Conservation (phyloP, 2,888 invertebrate species). For the Acronicta aceris region DNA sequence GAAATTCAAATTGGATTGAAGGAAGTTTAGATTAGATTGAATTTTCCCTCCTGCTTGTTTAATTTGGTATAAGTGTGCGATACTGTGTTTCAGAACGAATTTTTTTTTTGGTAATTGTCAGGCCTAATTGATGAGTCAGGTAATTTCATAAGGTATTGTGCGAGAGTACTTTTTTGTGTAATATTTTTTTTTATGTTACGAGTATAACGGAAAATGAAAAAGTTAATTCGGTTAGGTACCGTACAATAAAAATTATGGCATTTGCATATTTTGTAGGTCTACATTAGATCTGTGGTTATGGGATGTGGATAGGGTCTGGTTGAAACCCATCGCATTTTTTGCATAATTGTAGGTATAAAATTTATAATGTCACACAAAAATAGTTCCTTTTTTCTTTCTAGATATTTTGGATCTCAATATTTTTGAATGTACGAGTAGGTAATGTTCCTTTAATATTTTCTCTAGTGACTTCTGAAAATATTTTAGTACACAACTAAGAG, state of each 20-base stretch:
- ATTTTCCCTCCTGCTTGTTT: conserved; percentile 86
- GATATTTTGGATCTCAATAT: no score
- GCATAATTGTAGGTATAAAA: no score
- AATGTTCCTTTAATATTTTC: no score
- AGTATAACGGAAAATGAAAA: neutral
- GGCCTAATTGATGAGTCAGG: conserved; percentile 30
- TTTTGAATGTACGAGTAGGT: no score
- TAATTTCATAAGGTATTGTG: conserved; percentile 28
- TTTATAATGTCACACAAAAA: no score
- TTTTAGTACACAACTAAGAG: no score
- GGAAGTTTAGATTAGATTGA: conserved; percentile 88
- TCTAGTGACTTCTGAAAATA: no score
- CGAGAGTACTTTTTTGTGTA: neutral
- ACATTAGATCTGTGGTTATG: no score
- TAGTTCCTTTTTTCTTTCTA: no score
- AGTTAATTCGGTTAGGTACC: neutral
- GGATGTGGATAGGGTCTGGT: no score
- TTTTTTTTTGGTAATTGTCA: conserved; percentile 34
- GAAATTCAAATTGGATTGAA: conserved; percentile 87
- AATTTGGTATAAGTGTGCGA: conserved; percentile 79
- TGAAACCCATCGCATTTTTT: no score
- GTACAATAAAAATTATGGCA: neutral
- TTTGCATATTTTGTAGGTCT: neutral
- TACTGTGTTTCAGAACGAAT: conserved; percentile 35
- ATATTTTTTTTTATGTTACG: neutral